phyloP scores from a whole-genome alignment of 2,888 invertebrate genomes.

The Odontocolon sp. region DNA sequence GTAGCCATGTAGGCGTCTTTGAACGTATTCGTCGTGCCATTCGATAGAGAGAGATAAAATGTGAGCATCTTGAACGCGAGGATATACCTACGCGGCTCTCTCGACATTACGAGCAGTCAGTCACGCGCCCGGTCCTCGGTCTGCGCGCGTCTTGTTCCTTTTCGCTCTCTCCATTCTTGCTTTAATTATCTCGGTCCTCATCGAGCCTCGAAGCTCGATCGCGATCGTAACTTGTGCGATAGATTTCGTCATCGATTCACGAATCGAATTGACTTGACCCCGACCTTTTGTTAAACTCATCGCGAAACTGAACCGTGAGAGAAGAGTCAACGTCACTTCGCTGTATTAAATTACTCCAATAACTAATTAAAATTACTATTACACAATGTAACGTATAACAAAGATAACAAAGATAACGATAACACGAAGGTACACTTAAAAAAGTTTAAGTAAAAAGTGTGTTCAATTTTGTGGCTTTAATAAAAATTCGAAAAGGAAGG shows the following conservation, averaged over 20 bases:
- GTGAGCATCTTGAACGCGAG: not conserved
- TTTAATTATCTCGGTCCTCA: not conserved
- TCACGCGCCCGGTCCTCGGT: conserved; percentile 41
- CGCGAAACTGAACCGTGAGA: not conserved
- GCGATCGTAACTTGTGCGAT: not conserved
- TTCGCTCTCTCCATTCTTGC: not conserved
- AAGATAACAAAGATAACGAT: not conserved
- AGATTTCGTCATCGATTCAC: conserved; percentile 33
- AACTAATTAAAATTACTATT: too few relatives aligned
- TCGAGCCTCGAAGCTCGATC: not conserved
- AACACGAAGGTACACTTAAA: not conserved
- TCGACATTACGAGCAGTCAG: conserved; percentile 47
- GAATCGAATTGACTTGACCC: not conserved
- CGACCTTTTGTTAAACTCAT: not conserved
- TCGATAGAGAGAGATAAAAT: conserved; percentile 10
- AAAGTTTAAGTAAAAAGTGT: not conserved
- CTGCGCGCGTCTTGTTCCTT: conserved; percentile 12
- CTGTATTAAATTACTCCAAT: too few relatives aligned
- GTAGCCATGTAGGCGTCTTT: not conserved
- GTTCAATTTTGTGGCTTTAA: not conserved
- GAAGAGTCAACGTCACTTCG: not conserved
- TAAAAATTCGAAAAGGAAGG: not conserved
- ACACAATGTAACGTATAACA: too few relatives aligned
- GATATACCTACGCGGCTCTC: conserved; percentile 4
- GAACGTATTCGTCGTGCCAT: not conserved